These are phyloP conservation scores for Andricus curvator DNA, from an alignment of 2,888 invertebrate genomes.

Conservation along the genomic window DNA sequence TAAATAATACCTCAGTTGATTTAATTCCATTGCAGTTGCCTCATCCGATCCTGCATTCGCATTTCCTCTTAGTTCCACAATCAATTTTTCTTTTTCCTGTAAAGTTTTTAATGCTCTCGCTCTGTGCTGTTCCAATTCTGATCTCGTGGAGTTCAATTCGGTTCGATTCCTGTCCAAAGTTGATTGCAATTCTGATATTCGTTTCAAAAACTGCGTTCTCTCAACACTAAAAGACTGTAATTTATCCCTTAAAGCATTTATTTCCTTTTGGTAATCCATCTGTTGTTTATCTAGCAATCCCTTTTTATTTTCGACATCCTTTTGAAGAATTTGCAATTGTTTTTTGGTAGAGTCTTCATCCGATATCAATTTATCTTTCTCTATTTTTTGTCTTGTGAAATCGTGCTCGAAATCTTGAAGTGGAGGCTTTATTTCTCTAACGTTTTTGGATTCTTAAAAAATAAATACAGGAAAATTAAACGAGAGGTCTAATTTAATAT, in stretches of 20 bases:
- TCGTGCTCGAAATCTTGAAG: not conserved
- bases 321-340: slow-evolving; percentile 8
- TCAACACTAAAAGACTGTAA: slow-evolving; percentile 79
- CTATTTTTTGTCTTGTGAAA: not conserved
- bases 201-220: slow-evolving; percentile 75
- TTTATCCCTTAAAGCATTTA: slow-evolving; percentile 76
- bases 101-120: slow-evolving; percentile 88
- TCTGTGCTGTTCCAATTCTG: slow-evolving; percentile 87
- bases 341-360: not conserved
- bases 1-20: slow-evolving; percentile 79
- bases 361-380: not conserved
- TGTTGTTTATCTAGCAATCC: slow-evolving; percentile 74
- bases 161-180: slow-evolving; percentile 69
- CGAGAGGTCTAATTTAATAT: not conserved
- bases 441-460: not conserved
- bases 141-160: slow-evolving; percentile 72
- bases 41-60: slow-evolving; percentile 65
- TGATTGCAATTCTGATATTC: slow-evolving; percentile 75
- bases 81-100: slow-evolving; percentile 87
- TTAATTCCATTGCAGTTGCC: slow-evolving; percentile 81
- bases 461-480: not conserved
- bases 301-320: slow-evolving; percentile 60
- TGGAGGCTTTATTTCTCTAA: not conserved
- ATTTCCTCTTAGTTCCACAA: slow-evolving; percentile 80
- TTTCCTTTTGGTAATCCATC: slow-evolving; percentile 78